Evolutionary conservation across 1,140 invertebrate genomes (phyloP), one percentile per base, ranked within the genome.

Genomic region (Agraylea sexmaculata): DNA sequence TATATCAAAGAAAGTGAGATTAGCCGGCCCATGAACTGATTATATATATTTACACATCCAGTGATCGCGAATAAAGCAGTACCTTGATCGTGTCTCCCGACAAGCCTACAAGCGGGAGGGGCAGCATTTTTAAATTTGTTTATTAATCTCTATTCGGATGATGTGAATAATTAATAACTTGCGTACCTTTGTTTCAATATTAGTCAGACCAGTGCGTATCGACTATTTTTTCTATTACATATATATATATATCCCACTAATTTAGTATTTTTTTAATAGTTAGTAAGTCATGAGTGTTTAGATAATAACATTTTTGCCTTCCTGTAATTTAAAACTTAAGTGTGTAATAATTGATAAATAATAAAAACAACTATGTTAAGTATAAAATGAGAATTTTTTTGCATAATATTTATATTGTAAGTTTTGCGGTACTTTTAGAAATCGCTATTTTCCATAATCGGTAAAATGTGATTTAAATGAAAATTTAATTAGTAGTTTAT

Each of bases 281-380:
- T 49, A 42, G 36, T 46, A 46, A 34, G 39, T 42, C 37, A 42
- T 45, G 37, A 37, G 32, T 43, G 40, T 48, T 41, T 49, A 49
- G 46, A 45, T 42, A 40, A 45, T 49, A 49, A 49, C 40, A 34
- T 49, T 46, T n/a, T 47, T 50, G 48, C 48, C 48, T 50, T 50
- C 48, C 48, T n/a, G n/a, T n/a, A 40, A 45, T 44, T 37, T 46
- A 22, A 43, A 25, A 35, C 36, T 18, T 49, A 49, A 49, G 47
- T 45, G 39, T 48, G 20, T 36, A n/a, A n/a, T n/a, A n/a, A n/a
- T n/a, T n/a, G n/a, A n/a, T n/a, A n/a, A n/a, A n/a, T n/a, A n/a
- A n/a, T n/a, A n/a, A n/a, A n/a, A n/a, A n/a, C n/a, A n/a, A n/a
- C n/a, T n/a, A n/a, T n/a, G n/a, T n/a, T n/a, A n/a, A n/a, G n/a